Base-by-base conservation (phyloP, 1,140 invertebrate genomes). In the Hyphantria cunea region DNA sequence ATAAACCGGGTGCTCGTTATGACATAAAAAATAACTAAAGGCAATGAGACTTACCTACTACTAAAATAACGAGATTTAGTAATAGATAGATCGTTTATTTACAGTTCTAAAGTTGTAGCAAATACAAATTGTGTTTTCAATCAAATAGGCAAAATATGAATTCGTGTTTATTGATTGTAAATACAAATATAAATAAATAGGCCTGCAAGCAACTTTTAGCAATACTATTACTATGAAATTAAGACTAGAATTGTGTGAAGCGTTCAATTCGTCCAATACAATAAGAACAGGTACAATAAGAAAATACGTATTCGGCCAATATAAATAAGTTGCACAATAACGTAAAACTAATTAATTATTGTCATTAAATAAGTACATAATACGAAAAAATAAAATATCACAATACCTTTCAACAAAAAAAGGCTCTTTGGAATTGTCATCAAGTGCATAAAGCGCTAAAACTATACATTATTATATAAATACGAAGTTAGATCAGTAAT, bases 381-480 rank as follows among this genome's bases (percentile, higher is more conserved):
- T 47, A 47, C 33, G 13, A 47, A 65, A 49, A 42, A 65, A 25
- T 58, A 72, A 72, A 59, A 68, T 72, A 72, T 72, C 66, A 72
- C 70, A 72, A 66, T 65, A 25, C 17, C 61, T 54, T 47, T 58
- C 49, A 49, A 41, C 0, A 68, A 68, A 63, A 52, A 63, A 72
- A 69, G 41, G 49, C 64, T 68, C 66, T 72, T 72, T 72, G 70
- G 70, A 72, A 66, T 66, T 39, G 31, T 48, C 12, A 47, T 56
- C 45, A 45, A 56, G 6, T 39, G 33, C 34, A 56, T 54, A 31
- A 31, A 47, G 42, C n/a, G 31, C 42, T 56, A 56, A 47, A 32
- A 56, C 53, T 56, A 56, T 42, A 47, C 17, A 33, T 47, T 34
- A 41, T 15, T 10, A 25, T 49, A 49, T 14, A 25, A 10, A n/a